Base-by-base conservation (phyloP, 2,113 vertebrate genomes). In the Halichoeres trimaculatus region DNA sequence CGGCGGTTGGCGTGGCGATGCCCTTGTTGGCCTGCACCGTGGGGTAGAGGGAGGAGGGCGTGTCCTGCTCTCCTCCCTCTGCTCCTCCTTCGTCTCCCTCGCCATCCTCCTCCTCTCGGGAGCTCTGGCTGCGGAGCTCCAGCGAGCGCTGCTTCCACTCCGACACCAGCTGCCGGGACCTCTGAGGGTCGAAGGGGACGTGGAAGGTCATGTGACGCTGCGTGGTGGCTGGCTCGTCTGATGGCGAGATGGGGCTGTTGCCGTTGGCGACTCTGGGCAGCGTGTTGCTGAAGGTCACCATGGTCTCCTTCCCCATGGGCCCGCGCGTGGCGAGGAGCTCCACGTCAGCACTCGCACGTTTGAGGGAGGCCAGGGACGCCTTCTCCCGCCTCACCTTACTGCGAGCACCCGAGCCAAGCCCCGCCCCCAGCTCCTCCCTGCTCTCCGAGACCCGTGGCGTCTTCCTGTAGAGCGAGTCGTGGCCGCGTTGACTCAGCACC, bases 251-350 rank as follows among this genome's bases (percentile, higher is more conserved):
- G 62, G 91, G 91, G 80, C 90, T 92, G 86, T 80, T 90, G 38
- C 90, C 90, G 0, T 91, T 93, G 26, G 90, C 97, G 19, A 96
- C 96, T 0, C 98, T 93, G 4, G 98, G 98, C 85, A 99, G 88
- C 0, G 98, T 99, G 93, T 99, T 97, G 92, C 98, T 99, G 93
- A 99, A 99, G 66, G 98, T 98, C 51, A 98, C 98, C 98, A 99
- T 98, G 86, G 95, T 96, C 87, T 99, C 97, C 84, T 98, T 98
- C 75, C 95, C 98, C 98, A 99, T 98, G 62, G 97, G 96, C 78
- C 96, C 97, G 20, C 97, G 96, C 0, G 97, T 96, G 0, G 97
- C 98, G 81, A 99, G 91, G 56, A 99, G 94, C 85, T 99, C 98
- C 81, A 97, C 97, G 0, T 98, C 97, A 13, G 97, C 97, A 0